phyloP scores from a whole-genome alignment of 2,888 invertebrate species.

The Acheta domesticus region DNA sequence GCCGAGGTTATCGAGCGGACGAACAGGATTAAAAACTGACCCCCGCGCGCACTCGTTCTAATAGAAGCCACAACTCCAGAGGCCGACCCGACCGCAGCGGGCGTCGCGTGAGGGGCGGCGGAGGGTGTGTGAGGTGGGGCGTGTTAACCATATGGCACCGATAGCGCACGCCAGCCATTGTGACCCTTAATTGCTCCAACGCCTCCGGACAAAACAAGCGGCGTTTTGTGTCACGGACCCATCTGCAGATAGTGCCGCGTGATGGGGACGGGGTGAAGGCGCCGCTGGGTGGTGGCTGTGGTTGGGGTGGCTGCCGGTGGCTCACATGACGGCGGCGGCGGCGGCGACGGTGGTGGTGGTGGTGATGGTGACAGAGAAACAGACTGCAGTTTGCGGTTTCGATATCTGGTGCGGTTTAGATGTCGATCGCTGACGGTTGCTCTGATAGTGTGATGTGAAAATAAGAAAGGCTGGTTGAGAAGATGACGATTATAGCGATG shows the following conservation, averaged over 20 bases:
- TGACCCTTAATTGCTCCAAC: not conserved
- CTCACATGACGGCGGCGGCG: not conserved
- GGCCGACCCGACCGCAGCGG: not conserved
- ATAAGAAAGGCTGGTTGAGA: too few relatives aligned
- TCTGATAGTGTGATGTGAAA: too few relatives aligned
- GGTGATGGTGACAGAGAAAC: not conserved
- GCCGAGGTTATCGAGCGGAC: not conserved
- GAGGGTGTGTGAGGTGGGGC: not conserved
- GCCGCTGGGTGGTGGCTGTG: not conserved
- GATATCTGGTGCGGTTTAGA: too few relatives aligned
- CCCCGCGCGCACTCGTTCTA: not conserved
- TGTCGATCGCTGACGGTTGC: too few relatives aligned
- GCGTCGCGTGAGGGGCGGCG: not conserved
- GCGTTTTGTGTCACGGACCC: slow-evolving; percentile 10
- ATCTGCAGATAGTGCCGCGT: not conserved
- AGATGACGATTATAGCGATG: too few relatives aligned
- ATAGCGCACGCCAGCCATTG: slow-evolving; percentile 6
- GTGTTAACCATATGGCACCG: slow-evolving; percentile 18
- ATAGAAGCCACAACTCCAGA: slow-evolving; percentile 18
- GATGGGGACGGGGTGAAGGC: too few relatives aligned
- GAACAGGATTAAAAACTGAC: not conserved
- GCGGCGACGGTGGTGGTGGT: not conserved
- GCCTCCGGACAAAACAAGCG: slow-evolving; percentile 18
- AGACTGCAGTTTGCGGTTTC: too few relatives aligned
- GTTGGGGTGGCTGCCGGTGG: not conserved